Evolutionary conservation across 2,113 vertebrate species (phyloP).

Genomic region (Lonchura striata): DNA sequence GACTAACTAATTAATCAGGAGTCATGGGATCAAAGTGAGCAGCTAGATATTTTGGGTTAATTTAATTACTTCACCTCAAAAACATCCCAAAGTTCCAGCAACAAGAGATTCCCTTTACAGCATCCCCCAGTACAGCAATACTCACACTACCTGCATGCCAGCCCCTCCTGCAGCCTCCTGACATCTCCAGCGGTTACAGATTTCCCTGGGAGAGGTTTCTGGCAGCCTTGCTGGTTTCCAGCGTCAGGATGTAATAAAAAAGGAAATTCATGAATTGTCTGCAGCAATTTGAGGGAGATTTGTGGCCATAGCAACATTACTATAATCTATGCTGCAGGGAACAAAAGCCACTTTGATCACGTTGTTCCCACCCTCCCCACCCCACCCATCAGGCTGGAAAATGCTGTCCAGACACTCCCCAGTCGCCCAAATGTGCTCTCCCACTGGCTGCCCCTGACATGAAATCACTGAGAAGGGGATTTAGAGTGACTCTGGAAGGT

Average conservation of each 20-base stretch:
- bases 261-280: slow-evolving; percentile 42
- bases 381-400: neutral
- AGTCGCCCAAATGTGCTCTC: neutral
- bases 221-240: neutral
- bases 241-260: slow-evolving; percentile 8
- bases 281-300: slow-evolving; percentile 33
- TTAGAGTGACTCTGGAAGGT: neutral
- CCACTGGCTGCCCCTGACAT: neutral
- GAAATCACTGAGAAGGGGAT: neutral
- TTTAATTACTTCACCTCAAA: slow-evolving; percentile 23
- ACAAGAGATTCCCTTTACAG: neutral
- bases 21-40: neutral
- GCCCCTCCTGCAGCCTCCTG: neutral
- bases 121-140: neutral
- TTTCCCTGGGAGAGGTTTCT: neutral
- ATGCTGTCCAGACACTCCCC: neutral
- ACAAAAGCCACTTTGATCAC: slow-evolving; percentile 27
- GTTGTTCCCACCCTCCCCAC: neutral
- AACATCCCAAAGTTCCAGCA: neutral
- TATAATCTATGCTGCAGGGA: neutral
- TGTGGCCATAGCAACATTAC: slow-evolving; percentile 64
- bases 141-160: neutral
- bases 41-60: neutral
- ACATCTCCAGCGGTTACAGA: neutral
- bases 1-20: slow-evolving; percentile 17